A percentile compares a stretch with the other conserved stretches of the same genome.
Evolutionary conservation across 53 echinoderm and acorn worm species (phyloP).

Genomic region (Apostichopus leukothele): DNA sequence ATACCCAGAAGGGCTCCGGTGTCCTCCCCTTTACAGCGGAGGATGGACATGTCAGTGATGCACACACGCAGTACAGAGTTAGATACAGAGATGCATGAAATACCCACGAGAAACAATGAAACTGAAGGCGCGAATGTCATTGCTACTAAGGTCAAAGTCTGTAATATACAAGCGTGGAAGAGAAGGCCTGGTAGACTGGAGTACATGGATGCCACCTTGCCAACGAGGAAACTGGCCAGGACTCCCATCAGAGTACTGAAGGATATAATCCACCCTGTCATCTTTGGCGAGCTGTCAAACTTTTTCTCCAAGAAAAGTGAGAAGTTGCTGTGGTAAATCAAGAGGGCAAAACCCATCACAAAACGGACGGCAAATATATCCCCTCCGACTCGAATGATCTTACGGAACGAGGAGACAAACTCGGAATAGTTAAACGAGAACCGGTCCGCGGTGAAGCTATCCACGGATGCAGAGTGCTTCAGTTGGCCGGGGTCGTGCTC

Average conservation of each 20-base stretch:
- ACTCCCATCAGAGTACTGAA: constrained; percentile 66
- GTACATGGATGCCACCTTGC: constrained; percentile 64
- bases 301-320: constrained; percentile 68
- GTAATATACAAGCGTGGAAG: constrained; percentile 62
- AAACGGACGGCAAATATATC: constrained; percentile 84
- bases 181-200: constrained; percentile 61
- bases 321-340: constrained; percentile 90
- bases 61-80: constrained; percentile 75
- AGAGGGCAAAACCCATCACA: constrained; percentile 68
- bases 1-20: constrained; percentile 80
- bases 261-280: constrained; percentile 77
- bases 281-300: constrained; percentile 70
- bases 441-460: constrained; percentile 68
- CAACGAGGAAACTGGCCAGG: constrained; percentile 65
- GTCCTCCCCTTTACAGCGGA: constrained; percentile 63
- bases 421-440: constrained; percentile 51
- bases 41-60: constrained; percentile 71
- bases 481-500: constrained; percentile 29
- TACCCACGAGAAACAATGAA: constrained; percentile 51
- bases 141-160: constrained; percentile 53
- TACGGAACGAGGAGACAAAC: constrained; percentile 65
- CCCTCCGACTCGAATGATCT: constrained; percentile 59
- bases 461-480: constrained; percentile 61
- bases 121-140: constrained; percentile 66
- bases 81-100: constrained; percentile 55